phyloP scores from a whole-genome alignment of 2,888 invertebrate genomes.

The Chloromyia formosa region DNA sequence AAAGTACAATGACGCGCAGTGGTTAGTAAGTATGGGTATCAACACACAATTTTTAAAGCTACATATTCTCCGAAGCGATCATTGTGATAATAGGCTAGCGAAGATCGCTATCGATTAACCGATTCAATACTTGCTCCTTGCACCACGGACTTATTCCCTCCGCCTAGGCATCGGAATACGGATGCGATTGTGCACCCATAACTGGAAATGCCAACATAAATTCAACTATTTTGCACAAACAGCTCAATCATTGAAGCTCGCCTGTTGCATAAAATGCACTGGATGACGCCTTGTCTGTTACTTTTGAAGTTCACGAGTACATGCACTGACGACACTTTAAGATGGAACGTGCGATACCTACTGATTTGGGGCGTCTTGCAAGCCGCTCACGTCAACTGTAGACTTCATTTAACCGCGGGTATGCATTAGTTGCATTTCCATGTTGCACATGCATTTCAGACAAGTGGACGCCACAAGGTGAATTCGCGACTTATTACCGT shows the following conservation, averaged over 20 bases:
- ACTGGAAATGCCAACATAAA: too few relatives aligned
- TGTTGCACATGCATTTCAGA: conserved; percentile 37
- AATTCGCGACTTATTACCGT: neutral
- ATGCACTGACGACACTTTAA: conserved; percentile 39
- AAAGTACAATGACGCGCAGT: too few relatives aligned
- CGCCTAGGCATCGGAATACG: too few relatives aligned
- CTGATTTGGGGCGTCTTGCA: conserved; percentile 1
- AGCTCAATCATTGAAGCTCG: conserved; percentile 1
- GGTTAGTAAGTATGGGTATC: too few relatives aligned
- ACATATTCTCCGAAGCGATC: too few relatives aligned
- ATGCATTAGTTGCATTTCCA: conserved; percentile 3
- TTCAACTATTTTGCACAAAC: neutral
- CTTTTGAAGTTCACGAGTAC: conserved; percentile 12
- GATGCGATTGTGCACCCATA: too few relatives aligned
- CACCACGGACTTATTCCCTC: too few relatives aligned
- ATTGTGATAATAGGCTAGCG: too few relatives aligned
- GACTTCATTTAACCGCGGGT: neutral
- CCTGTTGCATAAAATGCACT: neutral
- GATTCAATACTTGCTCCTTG: too few relatives aligned
- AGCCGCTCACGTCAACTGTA: conserved; percentile 7
- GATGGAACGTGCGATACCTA: conserved; percentile 41
- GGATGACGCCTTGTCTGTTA: conserved; percentile 9
- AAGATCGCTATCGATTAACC: too few relatives aligned
- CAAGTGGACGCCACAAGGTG: conserved; percentile 41
- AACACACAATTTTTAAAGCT: too few relatives aligned